These are phyloP conservation scores for Zaprionus lachaisei DNA, from an alignment of 1,140 invertebrate genomes.

Conservation along the genomic window DNA sequence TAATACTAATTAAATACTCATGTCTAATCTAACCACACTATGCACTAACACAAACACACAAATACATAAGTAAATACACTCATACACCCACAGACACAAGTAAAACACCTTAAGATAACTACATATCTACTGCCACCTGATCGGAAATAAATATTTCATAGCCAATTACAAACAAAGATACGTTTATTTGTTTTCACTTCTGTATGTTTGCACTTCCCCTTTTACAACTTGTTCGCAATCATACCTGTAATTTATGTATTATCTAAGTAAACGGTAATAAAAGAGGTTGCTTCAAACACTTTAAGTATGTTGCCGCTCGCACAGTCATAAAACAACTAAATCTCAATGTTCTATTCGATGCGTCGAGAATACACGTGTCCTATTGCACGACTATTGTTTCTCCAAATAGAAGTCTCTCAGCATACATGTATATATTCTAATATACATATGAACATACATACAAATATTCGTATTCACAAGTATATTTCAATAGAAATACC, in stretches of 20 bases:
- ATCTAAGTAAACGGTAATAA: not conserved
- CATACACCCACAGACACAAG: too few species aligned
- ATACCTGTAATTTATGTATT: conserved; percentile 10
- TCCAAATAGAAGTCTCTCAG: conserved; percentile 22
- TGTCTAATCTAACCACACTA: not conserved
- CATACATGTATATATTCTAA: not conserved
- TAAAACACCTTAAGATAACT: not conserved
- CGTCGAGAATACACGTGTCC: conserved; percentile 20
- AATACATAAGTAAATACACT: not conserved
- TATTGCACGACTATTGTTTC: conserved; percentile 15
- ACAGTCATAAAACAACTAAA: conserved; percentile 19
- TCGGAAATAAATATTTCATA: not conserved
- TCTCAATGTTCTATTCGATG: conserved; percentile 1
- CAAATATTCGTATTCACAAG: not conserved
- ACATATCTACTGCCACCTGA: not conserved
- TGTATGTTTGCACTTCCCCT: not conserved
- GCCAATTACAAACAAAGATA: not conserved
- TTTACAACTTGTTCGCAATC: not conserved
- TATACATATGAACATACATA: not conserved
- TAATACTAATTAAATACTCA: not conserved
- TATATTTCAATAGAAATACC: not conserved
- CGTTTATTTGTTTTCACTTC: not conserved
- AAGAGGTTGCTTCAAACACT: not conserved
- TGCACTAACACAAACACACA: not conserved
- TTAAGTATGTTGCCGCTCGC: not conserved